Evolutionary conservation across 2,113 vertebrate species (phyloP).

Genomic region (Pionites leucogaster): DNA sequence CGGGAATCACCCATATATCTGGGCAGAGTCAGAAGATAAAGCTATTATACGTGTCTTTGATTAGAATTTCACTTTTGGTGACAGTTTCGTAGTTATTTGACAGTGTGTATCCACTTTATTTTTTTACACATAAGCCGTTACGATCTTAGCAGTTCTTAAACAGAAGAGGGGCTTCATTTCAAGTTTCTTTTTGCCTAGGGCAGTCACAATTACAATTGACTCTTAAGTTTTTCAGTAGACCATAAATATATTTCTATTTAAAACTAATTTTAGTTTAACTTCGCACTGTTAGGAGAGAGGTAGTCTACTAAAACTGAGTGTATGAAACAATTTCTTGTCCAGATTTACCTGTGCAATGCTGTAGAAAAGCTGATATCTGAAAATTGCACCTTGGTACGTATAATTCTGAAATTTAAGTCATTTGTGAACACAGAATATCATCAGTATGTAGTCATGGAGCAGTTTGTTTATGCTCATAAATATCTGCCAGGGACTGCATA

Average conservation of each 20-base stretch:
- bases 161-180: not conserved
- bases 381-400: not conserved
- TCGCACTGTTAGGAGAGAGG: not conserved
- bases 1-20: not conserved
- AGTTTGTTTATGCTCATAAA: not conserved
- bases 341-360: not conserved
- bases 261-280: not conserved
- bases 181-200: not conserved
- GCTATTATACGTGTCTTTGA: not conserved
- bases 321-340: not conserved
- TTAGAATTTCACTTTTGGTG: not conserved
- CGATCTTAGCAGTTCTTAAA: not conserved
- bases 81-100: not conserved
- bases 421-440: accelerated
- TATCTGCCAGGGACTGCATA: not conserved
- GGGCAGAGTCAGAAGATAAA: not conserved
- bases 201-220: not conserved
- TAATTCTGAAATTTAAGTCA: not conserved
- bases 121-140: not conserved
- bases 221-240: not conserved
- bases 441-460: not conserved
- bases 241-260: not conserved
- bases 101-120: not conserved
- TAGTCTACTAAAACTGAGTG: not conserved
- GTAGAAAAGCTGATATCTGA: not conserved